These are phyloP conservation scores for Rhabdornis inornatus DNA, from an alignment of 2,113 vertebrate species.

Conservation along the genomic window DNA sequence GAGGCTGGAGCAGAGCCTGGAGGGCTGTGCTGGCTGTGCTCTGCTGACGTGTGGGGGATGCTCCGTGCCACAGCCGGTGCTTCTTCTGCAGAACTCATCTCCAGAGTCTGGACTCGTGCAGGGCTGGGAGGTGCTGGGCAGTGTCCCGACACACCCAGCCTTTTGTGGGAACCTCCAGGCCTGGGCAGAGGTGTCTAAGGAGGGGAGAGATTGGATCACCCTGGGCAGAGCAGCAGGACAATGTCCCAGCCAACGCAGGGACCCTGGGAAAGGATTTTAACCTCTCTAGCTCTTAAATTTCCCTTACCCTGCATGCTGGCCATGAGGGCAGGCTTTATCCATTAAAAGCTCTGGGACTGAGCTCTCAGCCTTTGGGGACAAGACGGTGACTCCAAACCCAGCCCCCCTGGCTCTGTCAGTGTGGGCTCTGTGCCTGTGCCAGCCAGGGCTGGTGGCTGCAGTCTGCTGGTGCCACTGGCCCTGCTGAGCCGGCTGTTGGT, in stretches of 20 bases:
- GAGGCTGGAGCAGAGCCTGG: not conserved
- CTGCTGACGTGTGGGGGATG: not conserved
- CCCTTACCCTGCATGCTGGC: fast-evolving
- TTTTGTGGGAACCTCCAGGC: not conserved
- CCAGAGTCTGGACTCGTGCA: not conserved
- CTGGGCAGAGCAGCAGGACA: not conserved
- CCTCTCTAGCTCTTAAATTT: not conserved
- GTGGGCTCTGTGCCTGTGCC: not conserved
- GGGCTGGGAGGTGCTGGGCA: not conserved
- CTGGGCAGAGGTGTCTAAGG: not conserved
- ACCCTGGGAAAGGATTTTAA: not conserved
- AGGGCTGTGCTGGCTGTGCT: not conserved
- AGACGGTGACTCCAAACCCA: not conserved
- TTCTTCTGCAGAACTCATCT: not conserved
- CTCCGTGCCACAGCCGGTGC: fast-evolving
- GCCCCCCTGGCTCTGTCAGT: not conserved
- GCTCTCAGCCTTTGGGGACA: not conserved
- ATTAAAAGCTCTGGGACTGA: not conserved
- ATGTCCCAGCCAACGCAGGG: not conserved
- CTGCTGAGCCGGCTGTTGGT: not conserved
- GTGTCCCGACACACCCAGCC: not conserved
- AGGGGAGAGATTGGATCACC: not conserved
- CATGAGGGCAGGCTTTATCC: not conserved
- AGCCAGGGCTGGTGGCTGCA: not conserved
- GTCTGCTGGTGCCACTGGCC: not conserved